These are phyloP conservation scores for Drosophila pseudotalamancana DNA, from an alignment of 2,888 invertebrate species.

Conservation along the genomic window DNA sequence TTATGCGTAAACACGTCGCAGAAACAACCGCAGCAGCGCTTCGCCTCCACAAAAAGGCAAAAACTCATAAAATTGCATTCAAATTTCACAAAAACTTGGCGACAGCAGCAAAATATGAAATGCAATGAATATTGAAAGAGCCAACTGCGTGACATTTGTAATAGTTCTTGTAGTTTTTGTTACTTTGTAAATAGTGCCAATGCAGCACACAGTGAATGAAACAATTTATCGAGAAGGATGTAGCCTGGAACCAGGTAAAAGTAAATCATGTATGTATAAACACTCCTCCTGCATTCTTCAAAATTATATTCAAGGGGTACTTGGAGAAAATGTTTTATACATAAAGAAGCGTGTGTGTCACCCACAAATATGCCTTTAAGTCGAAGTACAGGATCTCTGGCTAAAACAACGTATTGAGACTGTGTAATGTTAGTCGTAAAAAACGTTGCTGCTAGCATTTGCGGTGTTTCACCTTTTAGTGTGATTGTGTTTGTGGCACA, in stretches of 20 bases:
- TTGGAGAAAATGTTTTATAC: background rate
- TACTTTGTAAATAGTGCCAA: background rate
- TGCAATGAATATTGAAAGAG: conserved; percentile 25
- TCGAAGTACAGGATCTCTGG: conserved; percentile 30
- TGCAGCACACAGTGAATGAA: background rate
- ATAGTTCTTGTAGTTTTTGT: conserved; percentile 5
- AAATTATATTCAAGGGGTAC: background rate
- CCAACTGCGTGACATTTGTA: conserved; percentile 35
- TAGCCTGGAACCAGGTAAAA: background rate
- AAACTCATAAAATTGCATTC: conserved; percentile 60
- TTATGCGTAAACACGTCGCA: conserved; percentile 68
- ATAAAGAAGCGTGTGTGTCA: background rate
- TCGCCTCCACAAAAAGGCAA: conserved; percentile 24
- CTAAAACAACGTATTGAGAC: conserved; percentile 10
- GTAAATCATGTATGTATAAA: no score
- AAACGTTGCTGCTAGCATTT: conserved; percentile 38
- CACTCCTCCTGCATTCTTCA: background rate
- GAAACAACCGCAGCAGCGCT: conserved; percentile 48
- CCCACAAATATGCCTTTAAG: conserved; percentile 36
- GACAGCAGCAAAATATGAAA: conserved; percentile 10
- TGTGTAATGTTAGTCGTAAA: conserved; percentile 51
- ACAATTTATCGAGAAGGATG: no score
- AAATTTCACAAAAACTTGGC: conserved; percentile 47
- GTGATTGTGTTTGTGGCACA: conserved; percentile 60
- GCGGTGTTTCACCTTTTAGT: conserved; percentile 73